Evolutionary conservation across 2,113 vertebrate genomes (phyloP).

Genomic region (Nibea coibor): DNA sequence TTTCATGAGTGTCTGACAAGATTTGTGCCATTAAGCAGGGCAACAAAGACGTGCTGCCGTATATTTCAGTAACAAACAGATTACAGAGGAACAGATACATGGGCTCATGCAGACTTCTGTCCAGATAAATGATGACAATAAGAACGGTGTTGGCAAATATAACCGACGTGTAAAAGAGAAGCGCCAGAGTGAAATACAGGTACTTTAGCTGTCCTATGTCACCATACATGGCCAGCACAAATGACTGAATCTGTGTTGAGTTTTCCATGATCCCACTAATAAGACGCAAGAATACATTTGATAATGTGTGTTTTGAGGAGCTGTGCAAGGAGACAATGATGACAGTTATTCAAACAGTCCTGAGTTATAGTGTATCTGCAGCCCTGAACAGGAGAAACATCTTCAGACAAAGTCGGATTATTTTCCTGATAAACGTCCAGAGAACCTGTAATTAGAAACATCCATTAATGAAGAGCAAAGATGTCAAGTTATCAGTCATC

Average conservation of each 20-base stretch:
- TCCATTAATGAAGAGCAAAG: too few species aligned
- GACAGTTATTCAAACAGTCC: neutral
- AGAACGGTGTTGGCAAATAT: constrained; percentile 54
- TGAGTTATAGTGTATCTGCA: neutral
- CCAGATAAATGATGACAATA: constrained; percentile 51
- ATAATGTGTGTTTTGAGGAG: neutral
- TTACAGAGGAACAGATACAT: constrained; percentile 69
- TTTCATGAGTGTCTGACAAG: constrained; percentile 35
- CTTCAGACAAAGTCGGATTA: neutral
- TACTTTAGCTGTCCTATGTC: constrained; percentile 54
- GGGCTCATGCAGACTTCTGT: constrained; percentile 64
- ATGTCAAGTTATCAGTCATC: too few species aligned
- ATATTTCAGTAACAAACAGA: constrained; percentile 66
- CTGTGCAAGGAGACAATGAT: neutral
- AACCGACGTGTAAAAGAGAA: constrained; percentile 46
- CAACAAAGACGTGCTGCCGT: constrained; percentile 50
- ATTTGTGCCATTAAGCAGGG: constrained; percentile 31
- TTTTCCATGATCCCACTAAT: neutral
- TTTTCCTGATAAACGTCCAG: neutral
- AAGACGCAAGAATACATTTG: neutral
- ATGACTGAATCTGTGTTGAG: neutral
- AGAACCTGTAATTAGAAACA: neutral
- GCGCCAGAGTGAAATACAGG: constrained; percentile 51
- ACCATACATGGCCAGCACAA: constrained; percentile 61
- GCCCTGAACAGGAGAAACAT: too few species aligned